Evolutionary conservation across 2,113 vertebrate species (phyloP).

Genomic region (Craseonycteris thonglongyai): DNA sequence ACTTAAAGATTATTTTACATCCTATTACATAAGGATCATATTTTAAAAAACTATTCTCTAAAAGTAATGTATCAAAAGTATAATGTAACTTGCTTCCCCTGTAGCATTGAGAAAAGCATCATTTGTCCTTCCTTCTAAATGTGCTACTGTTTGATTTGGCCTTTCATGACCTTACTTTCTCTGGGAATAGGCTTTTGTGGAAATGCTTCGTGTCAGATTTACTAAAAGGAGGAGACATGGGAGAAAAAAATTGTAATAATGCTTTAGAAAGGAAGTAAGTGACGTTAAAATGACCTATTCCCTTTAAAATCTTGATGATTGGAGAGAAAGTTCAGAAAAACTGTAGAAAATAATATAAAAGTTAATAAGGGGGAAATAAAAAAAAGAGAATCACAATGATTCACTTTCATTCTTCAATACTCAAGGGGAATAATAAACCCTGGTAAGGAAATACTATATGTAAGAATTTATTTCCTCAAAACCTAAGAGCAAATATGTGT

Average conservation of each 20-base stretch:
- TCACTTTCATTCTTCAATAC: neutral
- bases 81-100: neutral
- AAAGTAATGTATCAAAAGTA: neutral
- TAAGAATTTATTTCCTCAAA: neutral
- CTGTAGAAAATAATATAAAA: constrained; percentile 11
- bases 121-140: constrained; percentile 3
- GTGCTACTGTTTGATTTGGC: constrained; percentile 15
- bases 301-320: constrained; percentile 35
- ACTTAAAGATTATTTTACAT: neutral
- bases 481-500: neutral
- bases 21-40: neutral
- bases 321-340: neutral
- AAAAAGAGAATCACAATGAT: neutral
- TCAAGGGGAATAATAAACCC: neutral
- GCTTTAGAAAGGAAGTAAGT: constrained; percentile 30
- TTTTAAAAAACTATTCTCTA: neutral
- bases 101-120: constrained; percentile 18
- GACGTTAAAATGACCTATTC: constrained; percentile 39
- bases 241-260: neutral
- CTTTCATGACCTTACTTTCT: constrained; percentile 60
- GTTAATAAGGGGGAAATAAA: no score
- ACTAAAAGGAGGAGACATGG: constrained; percentile 21
- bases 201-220: constrained; percentile 34
- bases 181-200: constrained; percentile 21
- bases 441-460: neutral